Base-by-base conservation (phyloP, 2,888 invertebrate species). In the Drepanosiphum platanoidis region DNA sequence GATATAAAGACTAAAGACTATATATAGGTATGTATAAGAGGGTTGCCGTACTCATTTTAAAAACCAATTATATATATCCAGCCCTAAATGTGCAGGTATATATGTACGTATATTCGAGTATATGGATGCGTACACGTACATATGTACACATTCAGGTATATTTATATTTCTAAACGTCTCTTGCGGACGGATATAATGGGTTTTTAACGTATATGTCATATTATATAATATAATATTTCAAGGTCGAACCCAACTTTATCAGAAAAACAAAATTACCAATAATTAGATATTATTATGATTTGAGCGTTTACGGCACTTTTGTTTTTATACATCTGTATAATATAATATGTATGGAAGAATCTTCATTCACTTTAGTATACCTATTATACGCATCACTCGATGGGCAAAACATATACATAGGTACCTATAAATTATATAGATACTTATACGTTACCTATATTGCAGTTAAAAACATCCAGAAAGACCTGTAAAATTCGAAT, bases 61-160 rank as follows among this genome's bases (percentile, higher is more conserved):
- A 79, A 79, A 79, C 79, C 79, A 79, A 79, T 79, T 79, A 79
- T 46, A 27, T 39, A 32, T 46, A 66, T 46, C 46, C 66, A 32
- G 66, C 18, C 64, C 64, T 46, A 30, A 7, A 18, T 66, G 22
- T 46, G 46, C 30, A 27, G 0, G 1, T 18, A 1, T 15, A 18
- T 39, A 15, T 3, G 13, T 22, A 11, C 39, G 27, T n/a, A 64
- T 11, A n/a, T n/a, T n/a, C n/a, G n/a, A 52, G 27, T 66, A 66
- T 11, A 34, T 18, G 7, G 18, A 58, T 34, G 7, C 8, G 11
- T 11, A 9, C 42, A 42, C 18, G 3, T 36, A 2, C 8, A 22
- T 68, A 8, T 22, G 11, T 34, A n/a, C 36, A 36, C 7, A 58
- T 58, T n/a, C n/a, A n/a, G n/a, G 18, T 52, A 52, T 18, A 52